phyloP scores from a whole-genome alignment of 2,113 vertebrate genomes.

The Xenopus borealis region DNA sequence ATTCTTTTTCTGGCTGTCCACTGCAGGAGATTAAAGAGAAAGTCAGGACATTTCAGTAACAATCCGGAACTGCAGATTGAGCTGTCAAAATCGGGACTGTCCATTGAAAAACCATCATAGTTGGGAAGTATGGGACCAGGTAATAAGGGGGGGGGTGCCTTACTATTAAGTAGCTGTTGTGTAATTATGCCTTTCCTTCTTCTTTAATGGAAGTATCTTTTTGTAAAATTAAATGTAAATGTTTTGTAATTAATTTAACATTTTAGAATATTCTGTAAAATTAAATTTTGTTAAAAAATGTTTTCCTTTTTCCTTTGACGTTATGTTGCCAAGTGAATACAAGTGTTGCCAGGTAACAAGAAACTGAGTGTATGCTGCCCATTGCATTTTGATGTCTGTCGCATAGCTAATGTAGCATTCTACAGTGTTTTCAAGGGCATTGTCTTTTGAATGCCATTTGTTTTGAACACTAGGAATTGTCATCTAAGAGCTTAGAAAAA shows the following conservation, averaged over 20 bases:
- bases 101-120: too few relatives aligned
- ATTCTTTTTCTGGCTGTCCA: too few relatives aligned
- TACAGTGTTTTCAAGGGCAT: constrained; percentile 36
- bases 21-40: too few relatives aligned
- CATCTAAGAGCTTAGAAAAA: not conserved
- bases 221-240: not conserved
- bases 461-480: constrained; percentile 21
- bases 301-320: constrained; percentile 10
- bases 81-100: too few relatives aligned
- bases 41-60: too few relatives aligned
- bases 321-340: constrained; percentile 34
- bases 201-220: too few relatives aligned
- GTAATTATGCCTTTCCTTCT: too few relatives aligned
- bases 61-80: too few relatives aligned
- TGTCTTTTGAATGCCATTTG: constrained; percentile 37
- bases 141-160: too few relatives aligned
- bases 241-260: not conserved
- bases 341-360: constrained; percentile 39
- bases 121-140: too few relatives aligned
- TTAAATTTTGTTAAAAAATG: constrained; percentile 14
- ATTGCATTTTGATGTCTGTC: constrained; percentile 34
- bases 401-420: constrained; percentile 41
- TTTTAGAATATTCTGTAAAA: not conserved
- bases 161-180: too few relatives aligned
- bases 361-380: constrained; percentile 30